Evolutionary conservation across 2,113 vertebrate species (phyloP).

Genomic region (Noturus placidus): DNA sequence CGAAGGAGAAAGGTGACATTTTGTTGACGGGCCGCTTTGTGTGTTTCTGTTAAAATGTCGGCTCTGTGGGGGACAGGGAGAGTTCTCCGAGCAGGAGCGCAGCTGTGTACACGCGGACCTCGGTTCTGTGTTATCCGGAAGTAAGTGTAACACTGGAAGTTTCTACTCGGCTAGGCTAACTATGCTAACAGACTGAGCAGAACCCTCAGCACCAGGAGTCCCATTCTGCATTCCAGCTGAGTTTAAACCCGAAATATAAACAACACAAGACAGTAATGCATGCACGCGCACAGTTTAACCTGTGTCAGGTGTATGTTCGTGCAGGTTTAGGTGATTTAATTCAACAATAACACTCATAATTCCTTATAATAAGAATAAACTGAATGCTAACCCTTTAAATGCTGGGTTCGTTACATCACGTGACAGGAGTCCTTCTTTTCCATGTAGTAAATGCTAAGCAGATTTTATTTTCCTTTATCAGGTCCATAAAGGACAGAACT

Average conservation of each 20-base stretch:
- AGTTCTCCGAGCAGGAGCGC: conserved; percentile 28
- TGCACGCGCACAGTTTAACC: background rate
- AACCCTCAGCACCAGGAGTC: background rate
- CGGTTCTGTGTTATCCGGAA: conserved; percentile 21
- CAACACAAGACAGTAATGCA: background rate
- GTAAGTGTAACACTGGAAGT: conserved; percentile 1
- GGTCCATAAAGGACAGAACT: too few relatives aligned
- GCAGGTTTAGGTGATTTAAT: too few relatives aligned
- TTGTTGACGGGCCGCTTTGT: background rate
- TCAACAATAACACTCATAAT: too few relatives aligned
- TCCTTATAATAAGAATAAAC: background rate
- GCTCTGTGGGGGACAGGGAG: conserved; percentile 20
- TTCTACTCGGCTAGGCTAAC: background rate
- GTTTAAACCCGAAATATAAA: background rate
- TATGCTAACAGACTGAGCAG: background rate
- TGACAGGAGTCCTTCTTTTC: too few relatives aligned
- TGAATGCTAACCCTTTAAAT: too few relatives aligned
- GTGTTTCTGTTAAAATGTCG: conserved; percentile 20
- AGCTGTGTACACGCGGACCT: conserved; percentile 1
- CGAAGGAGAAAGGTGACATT: conserved; percentile 21
- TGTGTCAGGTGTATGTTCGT: too few relatives aligned
- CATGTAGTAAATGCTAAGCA: too few relatives aligned
- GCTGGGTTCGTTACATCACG: too few relatives aligned
- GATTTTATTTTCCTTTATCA: too few relatives aligned
- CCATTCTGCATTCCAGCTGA: too few relatives aligned